Conservation (phyloP, 2,797 vertebrate genomes). For the Cyclura pinguis region DNA sequence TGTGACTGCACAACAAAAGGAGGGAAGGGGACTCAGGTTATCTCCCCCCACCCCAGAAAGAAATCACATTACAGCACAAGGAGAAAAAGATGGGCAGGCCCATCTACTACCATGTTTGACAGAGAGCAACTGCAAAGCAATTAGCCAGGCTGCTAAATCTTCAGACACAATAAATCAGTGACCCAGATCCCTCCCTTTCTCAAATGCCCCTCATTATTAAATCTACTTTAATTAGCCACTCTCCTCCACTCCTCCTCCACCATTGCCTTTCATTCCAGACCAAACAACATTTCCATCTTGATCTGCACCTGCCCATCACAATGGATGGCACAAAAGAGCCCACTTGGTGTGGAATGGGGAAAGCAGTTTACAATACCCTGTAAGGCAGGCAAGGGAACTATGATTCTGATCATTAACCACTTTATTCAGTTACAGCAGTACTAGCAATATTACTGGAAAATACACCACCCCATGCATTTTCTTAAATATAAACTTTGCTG, state of each 20-base stretch:
- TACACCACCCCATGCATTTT: background rate
- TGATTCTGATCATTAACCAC: too few species aligned
- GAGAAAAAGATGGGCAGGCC: conserved; percentile 39
- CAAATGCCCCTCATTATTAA: conserved; percentile 68
- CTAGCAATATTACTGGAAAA: background rate
- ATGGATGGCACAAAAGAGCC: conserved; percentile 23
- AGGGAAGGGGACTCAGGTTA: background rate
- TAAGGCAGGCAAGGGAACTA: background rate
- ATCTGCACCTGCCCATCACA: conserved; percentile 68
- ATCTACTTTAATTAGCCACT: conserved; percentile 72
- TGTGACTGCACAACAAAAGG: background rate
- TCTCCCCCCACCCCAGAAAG: conserved; percentile 49
- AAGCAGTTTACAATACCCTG: background rate
- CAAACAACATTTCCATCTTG: conserved; percentile 44
- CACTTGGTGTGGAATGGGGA: background rate
- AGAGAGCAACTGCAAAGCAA: conserved; percentile 67
- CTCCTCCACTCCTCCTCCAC: conserved; percentile 20
- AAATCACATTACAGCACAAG: conserved; percentile 47
- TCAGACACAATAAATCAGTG: conserved; percentile 68
- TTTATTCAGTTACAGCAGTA: background rate
- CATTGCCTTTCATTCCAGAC: conserved; percentile 49
- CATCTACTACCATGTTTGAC: conserved; percentile 44
- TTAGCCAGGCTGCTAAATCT: conserved; percentile 71
- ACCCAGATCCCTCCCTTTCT: conserved; percentile 68
- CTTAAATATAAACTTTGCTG: background rate